Percentiles rank a stretch among this genome's conserved stretches.
Conservation (phyloP, 2,888 invertebrate genomes). For the Ischnus inquisitorius region DNA sequence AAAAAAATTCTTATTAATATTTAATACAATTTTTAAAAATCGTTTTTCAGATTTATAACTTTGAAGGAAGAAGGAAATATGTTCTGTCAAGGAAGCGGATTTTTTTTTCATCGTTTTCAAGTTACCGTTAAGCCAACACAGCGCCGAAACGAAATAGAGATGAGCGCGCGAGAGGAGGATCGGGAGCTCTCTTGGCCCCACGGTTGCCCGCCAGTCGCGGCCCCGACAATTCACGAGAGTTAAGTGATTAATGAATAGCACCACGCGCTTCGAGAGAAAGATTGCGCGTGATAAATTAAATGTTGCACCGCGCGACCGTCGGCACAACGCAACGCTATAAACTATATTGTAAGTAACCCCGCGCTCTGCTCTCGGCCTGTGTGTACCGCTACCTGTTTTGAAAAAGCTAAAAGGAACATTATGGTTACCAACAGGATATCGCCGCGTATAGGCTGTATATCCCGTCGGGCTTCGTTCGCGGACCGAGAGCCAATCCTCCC, state of each 20-base stretch:
- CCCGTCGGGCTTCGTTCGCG: neutral
- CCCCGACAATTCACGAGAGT: slow-evolving; percentile 59
- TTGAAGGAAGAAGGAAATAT: too few relatives aligned
- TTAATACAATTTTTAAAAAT: too few relatives aligned
- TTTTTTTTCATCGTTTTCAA: too few relatives aligned
- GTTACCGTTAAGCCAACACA: too few relatives aligned
- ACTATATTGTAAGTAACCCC: slow-evolving; percentile 37
- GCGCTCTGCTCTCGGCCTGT: slow-evolving; percentile 34
- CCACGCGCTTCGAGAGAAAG: slow-evolving; percentile 64
- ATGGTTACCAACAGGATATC: slow-evolving; percentile 50
- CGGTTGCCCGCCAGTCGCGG: slow-evolving; percentile 31
- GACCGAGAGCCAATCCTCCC: neutral
- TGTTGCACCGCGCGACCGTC: slow-evolving; percentile 57
- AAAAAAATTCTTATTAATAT: too few relatives aligned
- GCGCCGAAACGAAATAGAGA: slow-evolving; percentile 62
- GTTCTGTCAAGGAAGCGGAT: too few relatives aligned
- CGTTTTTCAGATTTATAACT: too few relatives aligned
- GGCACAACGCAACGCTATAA: slow-evolving; percentile 18
- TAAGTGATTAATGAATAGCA: slow-evolving; percentile 69
- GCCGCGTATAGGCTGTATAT: neutral
- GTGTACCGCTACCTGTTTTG: slow-evolving; percentile 69
- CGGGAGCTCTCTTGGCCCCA: slow-evolving; percentile 33
- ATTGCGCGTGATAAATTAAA: slow-evolving; percentile 70
- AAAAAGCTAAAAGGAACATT: slow-evolving; percentile 65
- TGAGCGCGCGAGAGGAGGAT: slow-evolving; percentile 48